Base-by-base conservation (phyloP, 2,797 vertebrate species). In the Mionectes olivaceus region DNA sequence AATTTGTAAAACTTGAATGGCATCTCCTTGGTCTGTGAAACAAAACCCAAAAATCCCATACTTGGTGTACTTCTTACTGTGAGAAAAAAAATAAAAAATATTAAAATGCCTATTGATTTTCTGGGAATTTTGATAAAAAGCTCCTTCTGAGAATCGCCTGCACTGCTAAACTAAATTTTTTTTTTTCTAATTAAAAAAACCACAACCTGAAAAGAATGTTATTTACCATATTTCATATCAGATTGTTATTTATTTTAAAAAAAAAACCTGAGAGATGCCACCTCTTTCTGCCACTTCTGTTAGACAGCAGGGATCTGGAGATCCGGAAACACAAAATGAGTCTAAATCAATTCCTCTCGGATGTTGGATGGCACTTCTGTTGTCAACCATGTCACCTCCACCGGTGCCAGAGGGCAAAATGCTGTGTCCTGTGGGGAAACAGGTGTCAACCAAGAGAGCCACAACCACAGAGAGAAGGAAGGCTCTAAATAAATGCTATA, bases 331-430 rank as follows among this genome's bases (percentile, higher is more conserved):
- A 47, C 9, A 9, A 74, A 69, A 44, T 1, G 2, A 61, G 21
- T 12, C 15, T 53, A 39, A 52, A 24, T 30, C 24, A n/a, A 37
- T 46, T 21, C 18, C 19, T 11, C 47, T 61, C 1, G 2, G 25
- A 64, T 50, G 33, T 23, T 1, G 12, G 14, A n/a, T 55, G 64
- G 17, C 21, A 22, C 8, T 71, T 39, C 16, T 49, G 10, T 33
- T 39, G 53, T 47, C 70, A 73, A 25, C 11, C 28, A 3, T 46
- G 19, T 50, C 43, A 44, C 14, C 10, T 7, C 25, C 13, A 10
- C 0, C 1, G 30, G 19, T 1, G 25, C 19, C 57, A 71, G 30
- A 64, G 9, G 17, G 73, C 25, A 71, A 35, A 0, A 1, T 1
- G 0, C 25, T 49, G 37, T 10, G 21, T 24, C 5, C 46, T 60